phyloP scores from a whole-genome alignment of 2,113 vertebrate species.

The Urocolius indicus region DNA sequence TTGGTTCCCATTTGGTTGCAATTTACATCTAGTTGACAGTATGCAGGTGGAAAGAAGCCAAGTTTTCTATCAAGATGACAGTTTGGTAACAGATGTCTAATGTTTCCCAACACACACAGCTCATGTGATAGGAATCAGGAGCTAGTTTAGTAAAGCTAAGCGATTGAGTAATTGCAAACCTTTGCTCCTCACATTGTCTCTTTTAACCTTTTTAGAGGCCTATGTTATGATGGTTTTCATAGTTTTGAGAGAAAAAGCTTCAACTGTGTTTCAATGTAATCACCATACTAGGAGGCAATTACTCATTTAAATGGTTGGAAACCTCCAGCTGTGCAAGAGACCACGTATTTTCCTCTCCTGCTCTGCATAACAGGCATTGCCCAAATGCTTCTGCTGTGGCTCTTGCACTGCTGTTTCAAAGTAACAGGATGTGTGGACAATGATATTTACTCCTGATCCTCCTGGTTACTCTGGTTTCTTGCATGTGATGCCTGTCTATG shows the following conservation, averaged over 20 bases:
- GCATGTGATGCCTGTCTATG: background rate
- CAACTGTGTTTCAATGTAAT: background rate
- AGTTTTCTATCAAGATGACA: constrained; percentile 24
- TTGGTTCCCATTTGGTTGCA: constrained; percentile 14
- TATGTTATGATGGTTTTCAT: background rate
- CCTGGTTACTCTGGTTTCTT: background rate
- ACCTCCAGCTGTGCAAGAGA: background rate
- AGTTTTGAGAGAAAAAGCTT: background rate
- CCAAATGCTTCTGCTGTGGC: background rate
- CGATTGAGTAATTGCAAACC: constrained; percentile 26
- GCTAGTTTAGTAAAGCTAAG: constrained; percentile 28
- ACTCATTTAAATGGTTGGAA: background rate
- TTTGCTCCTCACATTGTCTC: background rate
- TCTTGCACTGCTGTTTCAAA: background rate
- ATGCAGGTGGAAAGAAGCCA: constrained; percentile 8
- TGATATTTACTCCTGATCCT: background rate
- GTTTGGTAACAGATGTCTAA: constrained; percentile 66
- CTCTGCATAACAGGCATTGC: background rate
- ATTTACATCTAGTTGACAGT: constrained; percentile 23
- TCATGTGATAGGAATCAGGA: constrained; percentile 15
- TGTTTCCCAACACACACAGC: constrained; percentile 45
- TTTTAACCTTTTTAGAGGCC: background rate
- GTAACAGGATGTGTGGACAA: rapidly evolving
- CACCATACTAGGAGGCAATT: background rate
- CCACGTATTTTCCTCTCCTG: background rate